Base-by-base conservation (phyloP, 1,140 invertebrate genomes). In the Aphis gossypii region DNA sequence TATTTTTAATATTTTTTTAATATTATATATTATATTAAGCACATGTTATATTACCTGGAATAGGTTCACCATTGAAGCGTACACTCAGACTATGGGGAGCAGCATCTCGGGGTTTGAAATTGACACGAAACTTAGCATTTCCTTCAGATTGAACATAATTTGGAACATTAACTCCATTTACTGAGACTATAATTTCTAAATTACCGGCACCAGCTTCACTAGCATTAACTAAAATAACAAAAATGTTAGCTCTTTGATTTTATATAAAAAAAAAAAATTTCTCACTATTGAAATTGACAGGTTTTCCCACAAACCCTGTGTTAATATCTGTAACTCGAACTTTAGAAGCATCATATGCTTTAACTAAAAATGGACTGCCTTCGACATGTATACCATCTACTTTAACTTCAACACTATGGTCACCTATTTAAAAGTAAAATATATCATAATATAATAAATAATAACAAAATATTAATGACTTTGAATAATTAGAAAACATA, bases 81-180 rank as follows among this genome's bases (percentile, higher is more conserved):
- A 99, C 98, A 93, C 98, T 99, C 0, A 98, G 96, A 94, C 97
- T 98, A 95, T 99, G 98, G 2, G 97, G 96, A 6, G 98, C 97
- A 7, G 98, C 97, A 96, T 98, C 98, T 91, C 98, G 98, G 0
- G 99, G 99, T 94, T 99, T 99, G 95, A 99, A 99, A 95, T 99
- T 99, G 6, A 99, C 99, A 94, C 97, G 95, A 94, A 99, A 99
- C 94, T 98, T 97, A 0, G 99, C 99, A 95, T 99, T 99, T 46
- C 98, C 98, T 96, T 99, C 99, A 83, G 98, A 98, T 95, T 99
- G 98, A 2, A 99, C 99, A 95, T 99, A 99, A 96, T 99, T 99
- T 14, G 99, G 99, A 14, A 99, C 99, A 96, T 99, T 99, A 95
- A 98, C 97, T 8, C 98, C 98, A 95, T 98, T 98, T n/a, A 99